Evolutionary conservation across 2,888 invertebrate species (phyloP), one percentile per base, ranked within the genome.

Genomic region (Subacronicta megacephala): DNA sequence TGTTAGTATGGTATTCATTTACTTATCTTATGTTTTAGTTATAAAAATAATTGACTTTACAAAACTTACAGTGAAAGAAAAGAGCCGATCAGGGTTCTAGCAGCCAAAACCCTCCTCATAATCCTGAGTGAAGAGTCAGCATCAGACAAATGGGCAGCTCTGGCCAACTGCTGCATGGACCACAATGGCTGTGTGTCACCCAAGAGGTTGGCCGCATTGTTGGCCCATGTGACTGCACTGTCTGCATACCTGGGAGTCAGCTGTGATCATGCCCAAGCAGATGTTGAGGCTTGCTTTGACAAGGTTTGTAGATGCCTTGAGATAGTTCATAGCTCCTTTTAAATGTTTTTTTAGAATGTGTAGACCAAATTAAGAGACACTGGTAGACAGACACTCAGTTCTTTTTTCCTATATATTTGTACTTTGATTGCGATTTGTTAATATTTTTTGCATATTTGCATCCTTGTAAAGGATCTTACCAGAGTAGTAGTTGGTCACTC

Each of bases 131-230:
- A 95, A 69, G 96, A 96, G 38, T 94, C 95, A 16, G 90, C 96
- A 10, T 87, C 94, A 43, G 96, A 97, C 60, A 92, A 95, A 70
- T 95, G 95, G 92, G 93, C 95, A 59, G 97, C 96, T 45, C 90
- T 97, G 43, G 97, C 97, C 80, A 95, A 95, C 74, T 95, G 96
- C 74, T 95, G 96, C 76, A 95, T 96, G 1, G 97, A 97, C 84
- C 96, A 97, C 78, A 97, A 97, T 80, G 96, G 96, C 33, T 97
- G 96, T 70, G 95, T 97, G 41, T 96, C 96, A 0, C 95, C 95
- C 45, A 93, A 95, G 46, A 90, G 96, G 29, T 88, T 97, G 45
- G 94, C 95, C 3, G 92, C 94, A 0, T 85, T 97, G 49, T 85
- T 97, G 60, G 89, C 94, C 15, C 95, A 96, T 82, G 89, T 97